Conservation (phyloP, 2,113 vertebrate species). For the Phoenicopterus ruber region DNA sequence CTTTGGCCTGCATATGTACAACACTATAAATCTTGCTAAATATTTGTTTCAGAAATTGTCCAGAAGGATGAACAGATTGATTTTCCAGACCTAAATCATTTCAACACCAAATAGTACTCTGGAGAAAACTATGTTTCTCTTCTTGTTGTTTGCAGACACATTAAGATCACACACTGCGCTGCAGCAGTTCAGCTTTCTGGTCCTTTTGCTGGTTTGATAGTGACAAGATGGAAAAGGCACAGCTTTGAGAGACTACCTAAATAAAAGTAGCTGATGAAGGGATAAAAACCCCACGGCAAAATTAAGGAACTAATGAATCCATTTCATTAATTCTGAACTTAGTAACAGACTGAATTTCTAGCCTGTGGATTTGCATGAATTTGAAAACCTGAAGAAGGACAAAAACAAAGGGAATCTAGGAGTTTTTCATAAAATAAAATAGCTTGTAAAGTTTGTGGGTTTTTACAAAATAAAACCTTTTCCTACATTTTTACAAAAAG, state of each 20-base stretch:
- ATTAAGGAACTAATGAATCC: neutral
- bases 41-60: constrained; percentile 80
- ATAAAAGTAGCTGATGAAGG: neutral
- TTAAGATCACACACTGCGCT: constrained; percentile 62
- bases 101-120: constrained; percentile 71
- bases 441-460: accelerated
- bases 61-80: constrained; percentile 74
- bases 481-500: neutral
- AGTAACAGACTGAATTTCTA: neutral
- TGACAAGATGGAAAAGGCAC: constrained; percentile 11
- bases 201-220: constrained; percentile 8
- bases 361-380: neutral
- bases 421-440: neutral
- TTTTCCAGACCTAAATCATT: constrained; percentile 76
- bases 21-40: constrained; percentile 74
- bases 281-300: neutral
- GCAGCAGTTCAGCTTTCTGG: constrained; percentile 9
- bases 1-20: constrained; percentile 52
- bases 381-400: neutral
- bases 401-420: neutral
- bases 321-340: neutral
- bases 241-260: neutral
- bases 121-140: constrained; percentile 63
- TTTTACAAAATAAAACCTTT: neutral
- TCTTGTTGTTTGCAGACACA: constrained; percentile 55